These are phyloP conservation scores for Heterohyrax brucei DNA, from an alignment of 2,797 vertebrate species.

Conservation along the genomic window DNA sequence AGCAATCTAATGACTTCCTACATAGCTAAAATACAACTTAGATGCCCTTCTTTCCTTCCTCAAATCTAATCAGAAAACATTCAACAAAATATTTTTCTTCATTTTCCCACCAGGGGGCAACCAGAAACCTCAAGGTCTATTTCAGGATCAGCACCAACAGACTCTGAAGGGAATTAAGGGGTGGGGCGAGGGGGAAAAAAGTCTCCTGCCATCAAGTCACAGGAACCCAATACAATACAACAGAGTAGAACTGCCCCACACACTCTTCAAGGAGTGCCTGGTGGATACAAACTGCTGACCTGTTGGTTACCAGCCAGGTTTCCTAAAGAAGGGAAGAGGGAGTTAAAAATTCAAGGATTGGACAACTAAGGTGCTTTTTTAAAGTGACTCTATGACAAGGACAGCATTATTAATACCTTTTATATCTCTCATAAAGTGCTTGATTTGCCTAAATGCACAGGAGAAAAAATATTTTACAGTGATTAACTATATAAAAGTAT, in stretches of 20 bases:
- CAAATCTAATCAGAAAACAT: not conserved
- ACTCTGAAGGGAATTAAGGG: not conserved
- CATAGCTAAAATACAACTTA: conserved; percentile 39
- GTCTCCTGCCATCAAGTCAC: too few species aligned
- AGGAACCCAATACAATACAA: too few species aligned
- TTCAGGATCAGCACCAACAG: not conserved
- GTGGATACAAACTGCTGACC: too few species aligned
- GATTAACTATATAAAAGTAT: conserved; percentile 34
- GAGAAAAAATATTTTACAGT: not conserved
- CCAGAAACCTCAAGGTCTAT: conserved; percentile 56
- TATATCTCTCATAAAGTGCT: not conserved
- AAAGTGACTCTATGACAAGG: conserved; percentile 25
- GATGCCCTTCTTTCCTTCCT: not conserved
- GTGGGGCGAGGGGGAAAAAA: too few species aligned
- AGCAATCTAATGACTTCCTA: conserved; percentile 60
- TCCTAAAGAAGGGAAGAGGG: not conserved
- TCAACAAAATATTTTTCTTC: conserved; percentile 53
- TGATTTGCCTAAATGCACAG: conserved; percentile 52
- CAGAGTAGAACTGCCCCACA: too few species aligned
- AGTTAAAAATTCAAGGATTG: not conserved
- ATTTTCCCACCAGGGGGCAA: conserved; percentile 76
- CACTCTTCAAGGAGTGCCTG: too few species aligned
- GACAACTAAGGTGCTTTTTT: conserved; percentile 42
- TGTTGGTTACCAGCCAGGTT: too few species aligned
- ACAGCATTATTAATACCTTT: conserved; percentile 35